Percentiles rank a stretch among this genome's conserved stretches.
Evolutionary conservation across 1,140 invertebrate species (phyloP).

Genomic region (Eriosoma lanigerum): DNA sequence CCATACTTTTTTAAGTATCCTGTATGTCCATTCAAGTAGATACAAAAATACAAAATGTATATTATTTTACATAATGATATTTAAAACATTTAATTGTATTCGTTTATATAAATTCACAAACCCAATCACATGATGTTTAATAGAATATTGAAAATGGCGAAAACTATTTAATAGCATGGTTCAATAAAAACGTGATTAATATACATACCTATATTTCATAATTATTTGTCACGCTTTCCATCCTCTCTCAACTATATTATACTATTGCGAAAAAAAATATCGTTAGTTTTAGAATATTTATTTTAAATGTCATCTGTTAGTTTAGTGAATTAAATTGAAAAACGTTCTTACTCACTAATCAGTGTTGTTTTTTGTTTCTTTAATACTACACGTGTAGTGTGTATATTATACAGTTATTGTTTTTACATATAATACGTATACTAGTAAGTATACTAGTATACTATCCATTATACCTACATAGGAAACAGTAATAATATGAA

Average conservation of each 20-base stretch:
- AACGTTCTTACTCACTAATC: not conserved
- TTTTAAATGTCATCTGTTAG: not conserved
- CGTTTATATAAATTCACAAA: not conserved
- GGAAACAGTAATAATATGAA: no score
- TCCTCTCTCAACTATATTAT: slow-evolving; percentile 8
- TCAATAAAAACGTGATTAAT: slow-evolving; percentile 1
- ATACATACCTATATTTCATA: slow-evolving; percentile 14
- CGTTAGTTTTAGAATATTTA: not conserved
- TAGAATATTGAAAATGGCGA: slow-evolving; percentile 9
- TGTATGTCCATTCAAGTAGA: not conserved
- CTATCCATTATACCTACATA: not conserved
- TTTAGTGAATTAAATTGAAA: slow-evolving; percentile 13
- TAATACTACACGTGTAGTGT: no score
- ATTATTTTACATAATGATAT: no score
- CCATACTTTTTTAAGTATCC: no score
- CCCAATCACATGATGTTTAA: not conserved
- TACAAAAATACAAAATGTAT: not conserved
- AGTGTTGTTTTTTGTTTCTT: no score
- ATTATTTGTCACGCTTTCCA: slow-evolving; percentile 49
- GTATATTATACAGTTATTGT: not conserved
- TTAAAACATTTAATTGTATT: not conserved
- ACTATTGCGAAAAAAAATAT: slow-evolving; percentile 22
- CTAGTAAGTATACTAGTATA: not conserved
- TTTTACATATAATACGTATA: not conserved
- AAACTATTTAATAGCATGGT: slow-evolving; percentile 24